Conservation (phyloP, 2,113 vertebrate genomes). For the Seriola rivoliana region DNA sequence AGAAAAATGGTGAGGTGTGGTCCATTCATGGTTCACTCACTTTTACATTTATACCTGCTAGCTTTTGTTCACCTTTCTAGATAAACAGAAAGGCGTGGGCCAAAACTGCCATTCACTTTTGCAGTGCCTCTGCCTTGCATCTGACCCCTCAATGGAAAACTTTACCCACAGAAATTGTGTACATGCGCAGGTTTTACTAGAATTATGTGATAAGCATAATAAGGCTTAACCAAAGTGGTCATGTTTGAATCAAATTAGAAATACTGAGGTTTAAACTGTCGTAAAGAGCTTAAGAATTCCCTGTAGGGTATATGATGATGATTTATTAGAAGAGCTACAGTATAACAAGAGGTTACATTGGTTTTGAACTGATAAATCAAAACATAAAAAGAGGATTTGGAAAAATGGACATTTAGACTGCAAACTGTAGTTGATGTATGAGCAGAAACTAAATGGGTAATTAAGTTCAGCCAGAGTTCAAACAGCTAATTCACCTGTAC, state of each 20-base stretch:
- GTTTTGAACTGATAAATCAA: conserved; percentile 6
- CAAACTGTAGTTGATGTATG: background rate
- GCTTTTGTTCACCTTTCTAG: conserved; percentile 56
- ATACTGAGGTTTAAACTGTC: background rate
- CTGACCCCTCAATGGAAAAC: background rate
- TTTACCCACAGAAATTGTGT: conserved; percentile 9
- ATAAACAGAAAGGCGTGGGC: conserved; percentile 55
- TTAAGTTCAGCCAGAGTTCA: conserved; percentile 23
- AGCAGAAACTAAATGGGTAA: background rate
- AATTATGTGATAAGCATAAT: conserved; percentile 23
- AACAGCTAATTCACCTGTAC: conserved; percentile 1
- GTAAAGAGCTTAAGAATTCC: background rate
- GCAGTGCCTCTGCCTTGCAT: conserved; percentile 14
- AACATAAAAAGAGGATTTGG: background rate
- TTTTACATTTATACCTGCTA: conserved; percentile 51
- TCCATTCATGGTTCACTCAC: conserved; percentile 58
- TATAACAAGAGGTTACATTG: background rate
- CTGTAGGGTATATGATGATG: background rate
- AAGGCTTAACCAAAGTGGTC: background rate
- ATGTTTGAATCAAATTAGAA: background rate
- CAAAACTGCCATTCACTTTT: conserved; percentile 33
- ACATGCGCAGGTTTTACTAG: background rate
- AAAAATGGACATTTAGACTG: background rate
- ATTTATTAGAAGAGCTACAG: background rate
- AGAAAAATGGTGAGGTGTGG: conserved; percentile 54